A percentile compares a stretch with the other conserved stretches of the same genome.
phyloP scores from a whole-genome alignment of 2,113 vertebrate genomes.

The Rhipidura dahli region DNA sequence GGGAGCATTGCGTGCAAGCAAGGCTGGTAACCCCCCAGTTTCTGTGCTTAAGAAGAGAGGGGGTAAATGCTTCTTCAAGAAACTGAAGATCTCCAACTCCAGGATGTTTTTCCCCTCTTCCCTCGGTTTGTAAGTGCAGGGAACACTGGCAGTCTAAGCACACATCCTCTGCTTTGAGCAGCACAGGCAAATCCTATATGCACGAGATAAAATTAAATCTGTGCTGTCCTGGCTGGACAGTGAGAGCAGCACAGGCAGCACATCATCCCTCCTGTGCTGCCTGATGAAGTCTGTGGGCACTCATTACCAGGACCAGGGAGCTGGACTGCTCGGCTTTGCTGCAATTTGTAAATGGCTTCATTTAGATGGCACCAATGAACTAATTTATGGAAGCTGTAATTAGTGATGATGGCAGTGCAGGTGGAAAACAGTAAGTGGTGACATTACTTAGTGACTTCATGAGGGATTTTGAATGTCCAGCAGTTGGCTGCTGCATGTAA shows the following conservation, averaged over 20 bases:
- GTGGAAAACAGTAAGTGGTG: constrained; percentile 35
- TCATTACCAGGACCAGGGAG: neutral
- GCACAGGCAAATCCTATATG: neutral
- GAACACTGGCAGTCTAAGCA: neutral
- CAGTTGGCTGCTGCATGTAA: neutral
- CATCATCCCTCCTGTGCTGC: neutral
- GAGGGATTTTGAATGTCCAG: neutral
- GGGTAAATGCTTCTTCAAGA: neutral
- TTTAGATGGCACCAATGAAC: constrained; percentile 33
- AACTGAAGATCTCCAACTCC: neutral
- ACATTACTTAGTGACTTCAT: constrained; percentile 32
- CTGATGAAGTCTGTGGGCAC: neutral
- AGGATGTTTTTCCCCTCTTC: neutral
- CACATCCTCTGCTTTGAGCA: neutral
- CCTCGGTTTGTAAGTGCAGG: neutral
- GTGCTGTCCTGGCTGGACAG: neutral
- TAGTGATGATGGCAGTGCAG: constrained; percentile 14
- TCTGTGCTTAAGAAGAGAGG: neutral
- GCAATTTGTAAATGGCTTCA: constrained; percentile 50
- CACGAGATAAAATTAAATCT: neutral
- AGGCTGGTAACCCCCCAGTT: neutral
- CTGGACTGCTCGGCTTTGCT: neutral
- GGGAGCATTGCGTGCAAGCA: neutral
- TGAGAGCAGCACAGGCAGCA: neutral
- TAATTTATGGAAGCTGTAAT: constrained; percentile 48